Percentiles rank a stretch among this genome's conserved stretches.
Evolutionary conservation across 1,140 invertebrate genomes (phyloP).

Genomic region (Anoplolepis gracilipes): DNA sequence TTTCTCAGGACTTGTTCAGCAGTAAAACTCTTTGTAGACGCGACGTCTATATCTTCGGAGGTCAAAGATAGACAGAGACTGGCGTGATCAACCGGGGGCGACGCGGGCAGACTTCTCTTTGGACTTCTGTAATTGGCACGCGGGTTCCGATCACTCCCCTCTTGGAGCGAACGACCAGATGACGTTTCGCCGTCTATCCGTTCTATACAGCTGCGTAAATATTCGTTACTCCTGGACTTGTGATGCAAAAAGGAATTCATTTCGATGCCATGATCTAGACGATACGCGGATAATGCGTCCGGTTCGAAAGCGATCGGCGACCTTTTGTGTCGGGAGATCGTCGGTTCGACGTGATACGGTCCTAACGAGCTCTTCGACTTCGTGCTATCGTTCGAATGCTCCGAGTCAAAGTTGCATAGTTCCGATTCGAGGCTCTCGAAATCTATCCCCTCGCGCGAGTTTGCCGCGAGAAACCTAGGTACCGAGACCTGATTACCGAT

Average conservation of each 20-base stretch:
- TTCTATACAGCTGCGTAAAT: constrained; percentile 66
- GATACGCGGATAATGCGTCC: constrained; percentile 33
- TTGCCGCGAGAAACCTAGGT: constrained; percentile 81
- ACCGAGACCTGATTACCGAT: constrained; percentile 5
- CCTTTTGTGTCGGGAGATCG: constrained; percentile 56
- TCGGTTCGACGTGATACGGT: constrained; percentile 69
- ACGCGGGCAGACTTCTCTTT: constrained; percentile 67
- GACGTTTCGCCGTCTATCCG: constrained; percentile 61
- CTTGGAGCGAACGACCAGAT: constrained; percentile 50
- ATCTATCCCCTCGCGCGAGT: constrained; percentile 83
- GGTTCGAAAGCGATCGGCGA: constrained; percentile 68
- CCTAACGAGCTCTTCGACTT: constrained; percentile 77
- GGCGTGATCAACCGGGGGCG: constrained; percentile 39
- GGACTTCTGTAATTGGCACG: constrained; percentile 62
- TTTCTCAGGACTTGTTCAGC: constrained; percentile 76
- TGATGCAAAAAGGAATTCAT: constrained; percentile 63
- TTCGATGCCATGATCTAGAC: constrained; percentile 52
- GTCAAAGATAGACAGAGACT: constrained; percentile 37
- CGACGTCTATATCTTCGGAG: constrained; percentile 56
- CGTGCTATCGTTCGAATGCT: constrained; percentile 81
- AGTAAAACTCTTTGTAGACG: constrained; percentile 30
- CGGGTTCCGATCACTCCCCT: constrained; percentile 55
- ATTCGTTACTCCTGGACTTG: constrained; percentile 78
- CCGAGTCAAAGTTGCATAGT: constrained; percentile 79
- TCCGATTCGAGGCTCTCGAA: constrained; percentile 83